Evolutionary conservation across 2,113 vertebrate species (phyloP).

Genomic region (Nesogale talazaci): DNA sequence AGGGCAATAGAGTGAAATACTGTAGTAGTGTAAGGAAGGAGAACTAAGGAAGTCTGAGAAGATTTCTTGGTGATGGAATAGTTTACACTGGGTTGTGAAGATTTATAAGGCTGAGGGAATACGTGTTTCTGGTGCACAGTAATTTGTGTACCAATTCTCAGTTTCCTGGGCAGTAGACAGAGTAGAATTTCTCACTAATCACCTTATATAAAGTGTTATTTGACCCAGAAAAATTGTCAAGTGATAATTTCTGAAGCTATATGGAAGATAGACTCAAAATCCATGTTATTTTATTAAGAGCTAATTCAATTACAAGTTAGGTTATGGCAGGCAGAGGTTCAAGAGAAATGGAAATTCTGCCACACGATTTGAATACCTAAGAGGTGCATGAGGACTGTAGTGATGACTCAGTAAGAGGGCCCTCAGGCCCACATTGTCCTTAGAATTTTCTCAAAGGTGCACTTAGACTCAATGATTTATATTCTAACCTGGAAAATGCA

Average conservation of each 20-base stretch:
- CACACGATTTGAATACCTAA: background rate
- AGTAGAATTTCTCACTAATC: constrained; percentile 30
- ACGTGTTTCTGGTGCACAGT: background rate
- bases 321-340: constrained; percentile 14
- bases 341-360: constrained; percentile 56
- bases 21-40: background rate
- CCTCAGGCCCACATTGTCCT: background rate
- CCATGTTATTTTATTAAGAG: constrained; percentile 36
- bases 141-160: background rate
- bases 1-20: background rate
- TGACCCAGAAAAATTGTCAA: constrained; percentile 41
- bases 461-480: background rate
- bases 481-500: constrained; percentile 24
- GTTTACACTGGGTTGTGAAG: constrained; percentile 21
- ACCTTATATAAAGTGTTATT: background rate
- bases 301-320: constrained; percentile 39
- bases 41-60: background rate
- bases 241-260: constrained; percentile 40
- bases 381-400: background rate
- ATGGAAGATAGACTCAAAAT: constrained; percentile 49
- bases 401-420: background rate
- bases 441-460: background rate
- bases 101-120: background rate
- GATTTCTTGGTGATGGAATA: background rate
- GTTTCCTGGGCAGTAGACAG: background rate